phyloP scores from a whole-genome alignment of 2,797 vertebrate genomes.

The Sphenodon punctatus region DNA sequence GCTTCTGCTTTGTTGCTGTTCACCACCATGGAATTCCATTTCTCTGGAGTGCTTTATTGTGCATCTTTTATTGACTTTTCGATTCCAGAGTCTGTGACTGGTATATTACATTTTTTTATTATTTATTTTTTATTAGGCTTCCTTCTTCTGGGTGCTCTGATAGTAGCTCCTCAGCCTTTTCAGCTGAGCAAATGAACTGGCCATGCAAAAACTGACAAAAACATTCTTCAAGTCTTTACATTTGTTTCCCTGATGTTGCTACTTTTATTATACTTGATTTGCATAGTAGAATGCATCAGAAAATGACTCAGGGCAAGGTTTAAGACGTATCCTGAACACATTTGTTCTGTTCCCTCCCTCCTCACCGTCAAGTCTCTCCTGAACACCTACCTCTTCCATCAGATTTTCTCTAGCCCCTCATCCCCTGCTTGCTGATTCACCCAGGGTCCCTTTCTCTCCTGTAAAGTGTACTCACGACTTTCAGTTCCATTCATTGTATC shows the following conservation, averaged over 20 bases:
- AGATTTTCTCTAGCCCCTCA: too few species aligned
- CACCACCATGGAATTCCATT: background rate
- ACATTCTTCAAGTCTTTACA: slow-evolving; percentile 9
- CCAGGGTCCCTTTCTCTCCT: too few species aligned
- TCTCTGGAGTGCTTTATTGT: slow-evolving; percentile 23
- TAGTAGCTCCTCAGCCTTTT: slow-evolving; percentile 38
- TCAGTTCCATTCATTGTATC: too few species aligned
- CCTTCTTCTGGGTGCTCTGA: slow-evolving; percentile 12
- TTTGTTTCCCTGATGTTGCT: slow-evolving; percentile 42
- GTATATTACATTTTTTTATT: slow-evolving; percentile 29
- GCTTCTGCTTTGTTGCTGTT: background rate
- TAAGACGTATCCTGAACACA: too few species aligned
- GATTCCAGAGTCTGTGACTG: slow-evolving; percentile 7
- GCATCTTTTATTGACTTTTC: slow-evolving; percentile 11
- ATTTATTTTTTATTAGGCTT: slow-evolving; percentile 30
- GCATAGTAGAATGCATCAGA: slow-evolving; percentile 2
- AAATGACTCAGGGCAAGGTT: too few species aligned
- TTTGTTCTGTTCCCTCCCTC: too few species aligned
- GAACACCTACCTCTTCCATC: too few species aligned
- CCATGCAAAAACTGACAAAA: slow-evolving; percentile 21
- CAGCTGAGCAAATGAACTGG: slow-evolving; percentile 4
- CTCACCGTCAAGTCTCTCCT: too few species aligned
- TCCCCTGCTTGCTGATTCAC: too few species aligned
- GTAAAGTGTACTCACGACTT: too few species aligned
- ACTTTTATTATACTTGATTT: slow-evolving; percentile 49